Evolutionary conservation across 1,140 invertebrate genomes (phyloP).

Genomic region (Euura lappo): DNA sequence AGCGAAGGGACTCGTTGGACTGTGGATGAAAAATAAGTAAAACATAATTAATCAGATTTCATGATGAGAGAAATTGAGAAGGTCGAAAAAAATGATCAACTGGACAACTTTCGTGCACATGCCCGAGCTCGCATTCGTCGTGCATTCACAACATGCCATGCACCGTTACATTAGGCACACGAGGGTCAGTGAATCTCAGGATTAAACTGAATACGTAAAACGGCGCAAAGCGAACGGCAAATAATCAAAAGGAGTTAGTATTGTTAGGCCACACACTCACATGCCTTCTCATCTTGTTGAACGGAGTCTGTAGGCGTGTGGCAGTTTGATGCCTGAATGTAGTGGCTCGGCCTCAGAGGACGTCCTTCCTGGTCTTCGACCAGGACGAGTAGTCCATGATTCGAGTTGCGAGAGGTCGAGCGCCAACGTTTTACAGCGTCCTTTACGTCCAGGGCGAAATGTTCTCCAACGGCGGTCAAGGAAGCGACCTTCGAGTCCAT

Average conservation of each 20-base stretch:
- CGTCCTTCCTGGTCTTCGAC: constrained; percentile 69
- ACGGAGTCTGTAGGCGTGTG: constrained; percentile 31
- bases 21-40: constrained; percentile 39
- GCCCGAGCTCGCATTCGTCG: too few relatives aligned
- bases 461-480: constrained; percentile 44
- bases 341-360: constrained; percentile 58
- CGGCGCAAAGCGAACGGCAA: too few relatives aligned
- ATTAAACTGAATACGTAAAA: too few relatives aligned
- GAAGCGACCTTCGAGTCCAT: constrained; percentile 64
- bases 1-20: constrained; percentile 55
- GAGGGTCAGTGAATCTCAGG: too few relatives aligned
- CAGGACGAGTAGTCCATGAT: constrained; percentile 66
- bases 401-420: constrained; percentile 42
- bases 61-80: too few relatives aligned
- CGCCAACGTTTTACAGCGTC: constrained; percentile 51
- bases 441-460: constrained; percentile 51
- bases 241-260: constrained; percentile 44
- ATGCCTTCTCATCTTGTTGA: constrained; percentile 56
- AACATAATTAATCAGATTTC: not conserved
- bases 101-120: too few relatives aligned
- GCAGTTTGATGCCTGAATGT: constrained; percentile 62
- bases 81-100: too few relatives aligned
- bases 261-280: constrained; percentile 62
- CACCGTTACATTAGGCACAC: too few relatives aligned
- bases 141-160: too few relatives aligned